Evolutionary conservation across 2,888 invertebrate genomes (phyloP).

Genomic region (Odontothrips loti): DNA sequence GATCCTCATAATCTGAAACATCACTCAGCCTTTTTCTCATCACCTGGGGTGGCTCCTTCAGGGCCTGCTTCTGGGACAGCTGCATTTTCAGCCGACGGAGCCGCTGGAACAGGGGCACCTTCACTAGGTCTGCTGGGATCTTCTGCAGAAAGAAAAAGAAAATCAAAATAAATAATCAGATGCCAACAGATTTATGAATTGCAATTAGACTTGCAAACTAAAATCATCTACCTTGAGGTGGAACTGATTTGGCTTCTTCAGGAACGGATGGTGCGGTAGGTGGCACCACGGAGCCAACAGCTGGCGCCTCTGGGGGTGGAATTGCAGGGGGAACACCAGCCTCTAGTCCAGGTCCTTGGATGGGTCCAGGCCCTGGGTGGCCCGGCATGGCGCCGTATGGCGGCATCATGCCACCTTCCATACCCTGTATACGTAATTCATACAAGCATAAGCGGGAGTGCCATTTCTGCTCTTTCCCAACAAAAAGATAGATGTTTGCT

Average conservation of each 20-base stretch:
- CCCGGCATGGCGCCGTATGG: not conserved
- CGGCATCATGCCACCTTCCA: constrained; percentile 3
- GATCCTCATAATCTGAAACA: not conserved
- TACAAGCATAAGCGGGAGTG: not conserved
- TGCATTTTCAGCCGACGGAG: not conserved
- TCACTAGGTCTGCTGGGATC: not conserved
- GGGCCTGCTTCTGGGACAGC: not conserved
- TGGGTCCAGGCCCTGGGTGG: not conserved
- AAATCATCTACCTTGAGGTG: not conserved
- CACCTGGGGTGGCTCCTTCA: not conserved
- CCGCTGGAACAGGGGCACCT: not conserved
- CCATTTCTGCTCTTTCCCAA: too few relatives aligned
- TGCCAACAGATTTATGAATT: not conserved
- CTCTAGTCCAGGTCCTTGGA: not conserved
- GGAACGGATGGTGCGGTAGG: not conserved
- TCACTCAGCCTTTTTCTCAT: not conserved
- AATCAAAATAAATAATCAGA: not conserved
- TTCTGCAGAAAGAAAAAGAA: not conserved
- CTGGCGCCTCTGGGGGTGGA: not conserved
- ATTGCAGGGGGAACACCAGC: not conserved
- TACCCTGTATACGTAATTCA: not conserved
- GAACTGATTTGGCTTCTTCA: not conserved
- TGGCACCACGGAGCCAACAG: not conserved
- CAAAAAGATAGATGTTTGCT: too few relatives aligned
- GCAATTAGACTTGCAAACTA: not conserved